Evolutionary conservation across 2,113 vertebrate genomes (phyloP).

Genomic region (Crotalus helleri): DNA sequence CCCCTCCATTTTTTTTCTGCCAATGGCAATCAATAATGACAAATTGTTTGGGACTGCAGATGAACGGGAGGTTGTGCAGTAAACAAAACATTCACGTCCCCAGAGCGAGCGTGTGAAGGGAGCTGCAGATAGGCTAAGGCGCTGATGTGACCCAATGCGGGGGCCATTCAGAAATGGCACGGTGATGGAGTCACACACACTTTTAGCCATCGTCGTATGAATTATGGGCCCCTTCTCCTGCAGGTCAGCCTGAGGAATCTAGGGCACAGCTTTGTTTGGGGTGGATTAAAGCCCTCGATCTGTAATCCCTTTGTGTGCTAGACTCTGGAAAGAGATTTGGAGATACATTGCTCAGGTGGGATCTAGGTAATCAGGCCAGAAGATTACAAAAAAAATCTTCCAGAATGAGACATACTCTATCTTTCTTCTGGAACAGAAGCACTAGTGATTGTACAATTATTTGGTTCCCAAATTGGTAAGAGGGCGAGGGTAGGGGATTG

Average conservation of each 20-base stretch:
- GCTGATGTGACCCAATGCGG: not conserved
- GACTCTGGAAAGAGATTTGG: conserved; percentile 43
- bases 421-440: not conserved
- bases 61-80: conserved; percentile 24
- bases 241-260: conserved; percentile 24
- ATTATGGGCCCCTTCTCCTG: conserved; percentile 15
- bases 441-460: not conserved
- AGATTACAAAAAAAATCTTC: conserved; percentile 46
- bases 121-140: not conserved
- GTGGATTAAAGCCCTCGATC: conserved; percentile 46
- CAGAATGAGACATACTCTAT: conserved; percentile 54
- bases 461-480: not conserved
- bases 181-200: not conserved
- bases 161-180: not conserved
- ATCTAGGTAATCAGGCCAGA: conserved; percentile 56
- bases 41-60: conserved; percentile 26
- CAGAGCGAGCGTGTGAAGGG: not conserved
- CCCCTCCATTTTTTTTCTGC: not conserved
- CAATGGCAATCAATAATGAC: conserved; percentile 13
- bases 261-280: conserved; percentile 40
- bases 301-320: conserved; percentile 54
- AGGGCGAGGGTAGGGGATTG: not conserved
- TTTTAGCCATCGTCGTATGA: not conserved
- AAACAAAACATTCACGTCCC: conserved; percentile 42
- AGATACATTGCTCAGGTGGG: conserved; percentile 45